Evolutionary conservation across 2,888 invertebrate species (phyloP).

Genomic region (Apamea anceps): DNA sequence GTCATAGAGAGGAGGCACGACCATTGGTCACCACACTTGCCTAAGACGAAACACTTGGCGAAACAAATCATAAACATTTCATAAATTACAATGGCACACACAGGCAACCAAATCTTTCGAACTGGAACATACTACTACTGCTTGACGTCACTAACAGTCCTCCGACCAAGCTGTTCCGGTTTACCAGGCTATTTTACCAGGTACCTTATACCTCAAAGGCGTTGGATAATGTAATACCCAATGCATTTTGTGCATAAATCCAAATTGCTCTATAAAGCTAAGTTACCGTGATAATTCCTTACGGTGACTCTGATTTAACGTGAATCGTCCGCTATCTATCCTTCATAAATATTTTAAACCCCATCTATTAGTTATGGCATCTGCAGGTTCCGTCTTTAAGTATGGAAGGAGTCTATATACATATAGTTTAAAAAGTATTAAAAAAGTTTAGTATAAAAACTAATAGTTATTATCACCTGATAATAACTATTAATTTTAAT

Average conservation of each 20-base stretch:
- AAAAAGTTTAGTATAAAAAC: too few species aligned
- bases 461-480: too few species aligned
- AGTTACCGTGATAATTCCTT: neutral
- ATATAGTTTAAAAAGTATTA: too few species aligned
- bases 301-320: neutral
- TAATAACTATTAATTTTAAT: neutral
- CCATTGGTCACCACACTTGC: neutral
- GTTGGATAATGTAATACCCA: neutral
- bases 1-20: neutral
- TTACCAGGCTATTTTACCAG: too few species aligned
- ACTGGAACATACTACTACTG: neutral
- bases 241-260: neutral
- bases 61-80: neutral
- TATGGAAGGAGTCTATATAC: neutral
- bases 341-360: conserved; percentile 3
- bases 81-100: neutral
- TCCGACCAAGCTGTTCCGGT: too few species aligned
- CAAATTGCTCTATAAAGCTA: neutral
- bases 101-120: neutral
- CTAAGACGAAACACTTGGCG: neutral
- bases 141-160: neutral
- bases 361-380: neutral
- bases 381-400: neutral
- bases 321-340: neutral
- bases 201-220: neutral